These are phyloP conservation scores for Notolabrus celidotus DNA, from an alignment of 2,797 vertebrate genomes.

Conservation along the genomic window DNA sequence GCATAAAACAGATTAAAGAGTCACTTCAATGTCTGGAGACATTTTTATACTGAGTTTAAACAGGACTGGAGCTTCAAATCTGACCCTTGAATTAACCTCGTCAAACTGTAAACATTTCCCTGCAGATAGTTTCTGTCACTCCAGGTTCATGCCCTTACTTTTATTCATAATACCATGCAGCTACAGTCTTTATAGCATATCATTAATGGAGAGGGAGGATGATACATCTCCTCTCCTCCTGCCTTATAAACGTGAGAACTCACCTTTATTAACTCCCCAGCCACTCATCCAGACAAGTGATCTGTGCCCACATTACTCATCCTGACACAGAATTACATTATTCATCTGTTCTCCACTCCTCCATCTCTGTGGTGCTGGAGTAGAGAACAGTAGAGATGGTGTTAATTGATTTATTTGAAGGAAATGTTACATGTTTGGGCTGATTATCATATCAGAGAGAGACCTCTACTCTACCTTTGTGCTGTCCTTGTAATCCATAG, in stretches of 20 bases:
- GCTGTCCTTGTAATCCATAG: neutral
- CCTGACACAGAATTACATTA: slow-evolving; percentile 62
- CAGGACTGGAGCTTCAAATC: neutral
- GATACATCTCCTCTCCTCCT: slow-evolving; percentile 53
- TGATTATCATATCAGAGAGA: slow-evolving; percentile 30
- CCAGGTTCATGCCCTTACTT: slow-evolving; percentile 13
- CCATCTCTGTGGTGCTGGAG: slow-evolving; percentile 3
- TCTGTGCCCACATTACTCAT: slow-evolving; percentile 62
- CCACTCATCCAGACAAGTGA: slow-evolving; percentile 61
- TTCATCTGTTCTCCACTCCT: slow-evolving; percentile 44
- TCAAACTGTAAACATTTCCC: slow-evolving; percentile 38
- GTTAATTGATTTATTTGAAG: slow-evolving; percentile 47
- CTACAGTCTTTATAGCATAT: slow-evolving; percentile 29
- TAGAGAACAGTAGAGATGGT: slow-evolving; percentile 9
- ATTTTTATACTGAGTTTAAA: slow-evolving; percentile 19
- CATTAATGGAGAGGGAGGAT: slow-evolving; percentile 48
- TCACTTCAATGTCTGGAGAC: slow-evolving; percentile 2
- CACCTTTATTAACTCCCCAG: slow-evolving; percentile 59
- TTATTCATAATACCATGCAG: slow-evolving; percentile 38
- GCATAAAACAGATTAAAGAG: neutral
- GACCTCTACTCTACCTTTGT: slow-evolving; percentile 7
- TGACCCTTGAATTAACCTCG: slow-evolving; percentile 34
- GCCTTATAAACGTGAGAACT: slow-evolving; percentile 56
- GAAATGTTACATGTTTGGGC: slow-evolving; percentile 36
- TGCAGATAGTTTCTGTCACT: slow-evolving; percentile 21